phyloP scores from a whole-genome alignment of 1,140 invertebrate species.

The Pachyrhynchus sulphureomaculatus region DNA sequence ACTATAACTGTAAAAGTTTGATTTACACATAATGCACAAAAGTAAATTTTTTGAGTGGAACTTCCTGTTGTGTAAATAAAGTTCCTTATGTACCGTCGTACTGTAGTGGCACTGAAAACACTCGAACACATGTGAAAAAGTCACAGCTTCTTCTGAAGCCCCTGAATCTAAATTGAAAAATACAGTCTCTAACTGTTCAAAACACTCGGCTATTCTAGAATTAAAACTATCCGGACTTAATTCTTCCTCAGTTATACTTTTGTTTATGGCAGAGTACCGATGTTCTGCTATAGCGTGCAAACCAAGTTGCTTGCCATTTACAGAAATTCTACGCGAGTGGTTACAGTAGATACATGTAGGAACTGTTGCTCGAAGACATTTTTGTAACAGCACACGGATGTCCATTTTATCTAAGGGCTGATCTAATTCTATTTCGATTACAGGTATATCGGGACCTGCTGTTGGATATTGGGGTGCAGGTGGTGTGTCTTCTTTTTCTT shows the following conservation, averaged over 20 bases:
- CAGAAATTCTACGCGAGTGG: constrained; percentile 77
- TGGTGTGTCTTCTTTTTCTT: constrained; percentile 2
- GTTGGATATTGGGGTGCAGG: constrained; percentile 42
- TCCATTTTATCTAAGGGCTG: constrained; percentile 71
- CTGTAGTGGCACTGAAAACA: constrained; percentile 81
- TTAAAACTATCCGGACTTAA: constrained; percentile 70
- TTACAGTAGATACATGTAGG: constrained; percentile 78
- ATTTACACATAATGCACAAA: constrained; percentile 81
- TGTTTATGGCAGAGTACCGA: constrained; percentile 69
- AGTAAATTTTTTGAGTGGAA: constrained; percentile 79
- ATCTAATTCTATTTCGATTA: constrained; percentile 72
- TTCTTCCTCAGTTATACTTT: constrained; percentile 71
- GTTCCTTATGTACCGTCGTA: constrained; percentile 74
- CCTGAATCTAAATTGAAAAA: constrained; percentile 68
- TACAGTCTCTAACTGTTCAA: constrained; percentile 60
- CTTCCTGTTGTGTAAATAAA: constrained; percentile 80
- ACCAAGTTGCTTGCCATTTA: constrained; percentile 76
- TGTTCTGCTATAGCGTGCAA: constrained; percentile 77
- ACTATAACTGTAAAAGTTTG: constrained; percentile 81
- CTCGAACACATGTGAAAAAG: constrained; percentile 69
- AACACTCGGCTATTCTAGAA: constrained; percentile 62
- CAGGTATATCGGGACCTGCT: constrained; percentile 63
- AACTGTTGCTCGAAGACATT: constrained; percentile 68
- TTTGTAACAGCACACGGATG: constrained; percentile 68
- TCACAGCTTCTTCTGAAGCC: constrained; percentile 51